These are phyloP conservation scores for Hesperia comma DNA, from an alignment of 2,888 invertebrate genomes.

Conservation along the genomic window DNA sequence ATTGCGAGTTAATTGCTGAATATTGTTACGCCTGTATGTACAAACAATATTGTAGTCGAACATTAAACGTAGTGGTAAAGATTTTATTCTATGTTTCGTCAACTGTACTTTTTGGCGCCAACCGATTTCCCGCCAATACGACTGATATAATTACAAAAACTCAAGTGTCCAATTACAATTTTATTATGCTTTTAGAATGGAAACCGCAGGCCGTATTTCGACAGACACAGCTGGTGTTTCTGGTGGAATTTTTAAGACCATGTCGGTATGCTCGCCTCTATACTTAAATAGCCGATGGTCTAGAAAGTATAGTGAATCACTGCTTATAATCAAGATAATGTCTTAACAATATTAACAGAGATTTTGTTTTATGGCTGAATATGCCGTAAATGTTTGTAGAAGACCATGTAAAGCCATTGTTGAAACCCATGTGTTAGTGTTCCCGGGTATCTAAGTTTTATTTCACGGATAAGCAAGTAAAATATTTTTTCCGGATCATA, in stretches of 20 bases:
- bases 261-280: conserved; percentile 20
- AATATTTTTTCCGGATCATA: no score
- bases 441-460: no score
- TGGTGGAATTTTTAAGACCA: conserved; percentile 27
- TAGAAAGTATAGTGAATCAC: conserved; percentile 1
- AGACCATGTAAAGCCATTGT: no score
- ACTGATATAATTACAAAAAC: conserved; percentile 29
- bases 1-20: no score
- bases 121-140: conserved; percentile 14
- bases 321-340: no score
- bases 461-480: no score
- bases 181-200: conserved; percentile 38
- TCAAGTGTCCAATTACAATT: conserved; percentile 37
- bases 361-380: no score
- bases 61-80: not conserved
- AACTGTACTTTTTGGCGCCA: conserved; percentile 22
- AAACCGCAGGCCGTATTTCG: conserved; percentile 28
- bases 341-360: no score
- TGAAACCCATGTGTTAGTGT: no score
- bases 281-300: conserved; percentile 25
- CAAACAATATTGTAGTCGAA: no score
- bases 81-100: conserved; percentile 11
- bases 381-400: no score
- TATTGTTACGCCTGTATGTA: no score
- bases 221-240: conserved; percentile 24